Base-by-base conservation (phyloP, 2,888 invertebrate genomes). In the Pterobdella sp. region DNA sequence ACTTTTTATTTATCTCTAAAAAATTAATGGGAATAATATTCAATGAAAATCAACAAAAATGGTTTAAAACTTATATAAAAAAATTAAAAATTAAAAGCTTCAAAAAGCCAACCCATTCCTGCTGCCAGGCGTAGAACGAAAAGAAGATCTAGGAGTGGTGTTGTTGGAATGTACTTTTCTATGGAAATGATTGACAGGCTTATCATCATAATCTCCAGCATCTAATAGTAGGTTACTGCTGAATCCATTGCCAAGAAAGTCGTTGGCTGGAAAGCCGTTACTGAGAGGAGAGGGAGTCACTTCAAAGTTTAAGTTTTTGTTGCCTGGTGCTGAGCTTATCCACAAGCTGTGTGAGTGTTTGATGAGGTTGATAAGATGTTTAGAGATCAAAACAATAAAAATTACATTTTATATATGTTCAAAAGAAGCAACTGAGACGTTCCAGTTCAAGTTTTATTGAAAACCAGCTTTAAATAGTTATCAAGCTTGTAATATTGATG, bases 331-430 rank as follows among this genome's bases (percentile, higher is more conserved):
- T 18, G 60, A 14, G 60, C n/a, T 56, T 3, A 56, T 22, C 60
- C 60, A 56, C n/a, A 56, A 56, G 60, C 60, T 56, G 60, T 56
- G 60, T 26, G 60, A n/a, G n/a, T n/a, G n/a, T n/a, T n/a, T n/a
- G n/a, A n/a, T n/a, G n/a, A n/a, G n/a, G n/a, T n/a, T n/a, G n/a
- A n/a, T n/a, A n/a, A n/a, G n/a, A n/a, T n/a, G n/a, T n/a, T n/a
- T n/a, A n/a, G n/a, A n/a, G n/a, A n/a, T n/a, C n/a, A n/a, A n/a
- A n/a, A n/a, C n/a, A n/a, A n/a, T n/a, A n/a, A n/a, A n/a, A n/a
- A n/a, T n/a, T n/a, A n/a, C n/a, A n/a, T n/a, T n/a, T n/a, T n/a
- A n/a, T n/a, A n/a, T n/a, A n/a, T n/a, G n/a, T n/a, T n/a, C n/a
- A n/a, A n/a, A n/a, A n/a, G n/a, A n/a, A n/a, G n/a, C n/a, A n/a